These are phyloP conservation scores for Clistopyga incitator DNA, from an alignment of 2,888 invertebrate genomes.

Conservation along the genomic window DNA sequence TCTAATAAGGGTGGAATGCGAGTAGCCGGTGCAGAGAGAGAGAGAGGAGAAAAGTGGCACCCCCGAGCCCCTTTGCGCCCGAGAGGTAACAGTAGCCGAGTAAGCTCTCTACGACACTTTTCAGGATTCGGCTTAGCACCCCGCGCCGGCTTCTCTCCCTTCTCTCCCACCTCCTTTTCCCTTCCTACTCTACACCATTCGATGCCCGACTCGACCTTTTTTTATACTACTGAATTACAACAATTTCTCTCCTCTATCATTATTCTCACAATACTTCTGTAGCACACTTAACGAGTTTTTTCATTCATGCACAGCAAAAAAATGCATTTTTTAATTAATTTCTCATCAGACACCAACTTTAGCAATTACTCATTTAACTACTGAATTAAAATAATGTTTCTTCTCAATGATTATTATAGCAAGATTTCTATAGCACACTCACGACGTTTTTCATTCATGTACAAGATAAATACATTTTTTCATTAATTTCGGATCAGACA, in stretches of 20 bases:
- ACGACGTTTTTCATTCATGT: background rate
- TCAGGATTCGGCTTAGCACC: conserved; percentile 82
- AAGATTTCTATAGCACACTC: background rate
- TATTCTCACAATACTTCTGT: conserved; percentile 11
- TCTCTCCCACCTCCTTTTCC: conserved; percentile 32
- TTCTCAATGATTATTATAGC: no score
- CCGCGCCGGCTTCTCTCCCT: conserved; percentile 78
- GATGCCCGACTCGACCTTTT: conserved; percentile 67
- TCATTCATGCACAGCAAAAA: no score
- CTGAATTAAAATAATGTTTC: no score
- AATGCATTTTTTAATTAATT: no score
- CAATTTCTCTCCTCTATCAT: conserved; percentile 38
- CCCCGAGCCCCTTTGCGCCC: conserved; percentile 63
- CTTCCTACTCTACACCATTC: conserved; percentile 69
- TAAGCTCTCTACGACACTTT: conserved; percentile 82
- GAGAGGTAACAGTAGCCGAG: conserved; percentile 83
- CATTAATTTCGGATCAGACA: no score
- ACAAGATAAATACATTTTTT: background rate
- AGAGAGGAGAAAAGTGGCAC: conserved; percentile 62
- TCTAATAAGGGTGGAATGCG: conserved; percentile 81
- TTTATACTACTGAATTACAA: conserved; percentile 70
- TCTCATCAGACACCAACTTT: no score
- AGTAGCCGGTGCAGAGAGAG: conserved; percentile 65
- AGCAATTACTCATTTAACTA: no score
- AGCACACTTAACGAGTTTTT: no score